Percentiles rank a stretch among this genome's conserved stretches.
Evolutionary conservation across 2,888 invertebrate species (phyloP).

Genomic region (Craniophora ligustri): DNA sequence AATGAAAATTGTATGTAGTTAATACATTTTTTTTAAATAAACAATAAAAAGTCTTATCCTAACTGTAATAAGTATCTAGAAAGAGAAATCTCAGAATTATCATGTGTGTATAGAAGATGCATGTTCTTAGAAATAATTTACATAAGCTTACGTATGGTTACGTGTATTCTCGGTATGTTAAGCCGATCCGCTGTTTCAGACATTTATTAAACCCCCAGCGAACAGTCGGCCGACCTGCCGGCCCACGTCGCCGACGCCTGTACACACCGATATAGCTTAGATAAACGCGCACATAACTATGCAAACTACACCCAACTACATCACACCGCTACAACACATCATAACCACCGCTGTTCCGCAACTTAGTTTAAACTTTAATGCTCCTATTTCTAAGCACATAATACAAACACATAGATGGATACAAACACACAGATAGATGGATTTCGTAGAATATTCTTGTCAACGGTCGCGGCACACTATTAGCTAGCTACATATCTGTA

Average conservation of each 20-base stretch:
- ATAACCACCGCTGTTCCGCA: conserved; percentile 51
- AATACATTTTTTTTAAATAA: too few species aligned
- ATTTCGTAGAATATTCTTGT: conserved; percentile 50
- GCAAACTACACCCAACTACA: conserved; percentile 77
- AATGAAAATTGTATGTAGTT: too few species aligned
- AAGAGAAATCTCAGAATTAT: conserved; percentile 1
- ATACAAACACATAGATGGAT: conserved; percentile 46
- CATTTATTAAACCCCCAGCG: conserved; percentile 65
- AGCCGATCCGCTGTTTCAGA: conserved; percentile 62
- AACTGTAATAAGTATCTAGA: background rate
- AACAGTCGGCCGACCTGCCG: conserved; percentile 67
- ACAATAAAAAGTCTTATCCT: background rate
- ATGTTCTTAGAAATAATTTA: conserved; percentile 30
- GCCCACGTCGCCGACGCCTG: conserved; percentile 66
- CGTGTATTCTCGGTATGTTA: conserved; percentile 36
- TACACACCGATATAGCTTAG: conserved; percentile 80
- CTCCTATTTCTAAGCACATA: conserved; percentile 54
- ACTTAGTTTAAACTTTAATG: conserved; percentile 66
- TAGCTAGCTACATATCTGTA: conserved; percentile 80
- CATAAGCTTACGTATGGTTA: conserved; percentile 11
- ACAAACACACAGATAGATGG: too few species aligned
- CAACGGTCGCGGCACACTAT: conserved; percentile 71
- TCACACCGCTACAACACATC: conserved; percentile 50
- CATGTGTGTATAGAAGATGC: conserved; percentile 15
- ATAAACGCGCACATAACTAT: conserved; percentile 85